Conservation (phyloP, 2,888 invertebrate species). For the Euclidia mi region DNA sequence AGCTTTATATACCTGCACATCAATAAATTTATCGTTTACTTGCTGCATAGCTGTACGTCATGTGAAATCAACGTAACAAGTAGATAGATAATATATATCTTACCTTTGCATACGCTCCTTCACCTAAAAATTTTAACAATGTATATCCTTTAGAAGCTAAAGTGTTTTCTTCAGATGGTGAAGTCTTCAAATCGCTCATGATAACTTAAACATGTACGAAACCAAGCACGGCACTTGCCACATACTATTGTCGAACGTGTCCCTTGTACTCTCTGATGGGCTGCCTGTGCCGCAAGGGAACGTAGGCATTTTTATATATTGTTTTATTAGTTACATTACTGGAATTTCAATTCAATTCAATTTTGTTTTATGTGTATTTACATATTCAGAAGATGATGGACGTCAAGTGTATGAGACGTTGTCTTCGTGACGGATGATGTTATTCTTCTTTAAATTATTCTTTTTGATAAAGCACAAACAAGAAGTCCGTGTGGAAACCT, state of each 20-base stretch:
- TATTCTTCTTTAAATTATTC: constrained; percentile 32
- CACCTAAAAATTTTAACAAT: constrained; percentile 91
- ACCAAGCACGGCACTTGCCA: constrained; percentile 59
- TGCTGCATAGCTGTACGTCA: no score
- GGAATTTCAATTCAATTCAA: no score
- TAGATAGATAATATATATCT: not conserved
- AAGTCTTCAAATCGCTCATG: constrained; percentile 84
- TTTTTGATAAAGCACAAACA: constrained; percentile 3
- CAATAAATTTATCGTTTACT: no score
- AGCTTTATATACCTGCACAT: constrained; percentile 84
- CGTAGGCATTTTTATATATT: constrained; percentile 76
- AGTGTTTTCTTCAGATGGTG: constrained; percentile 85
- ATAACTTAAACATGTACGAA: constrained; percentile 68
- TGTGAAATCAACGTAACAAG: no score
- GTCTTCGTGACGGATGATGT: constrained; percentile 36
- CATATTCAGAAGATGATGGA: constrained; percentile 56
- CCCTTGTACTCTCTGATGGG: constrained; percentile 56
- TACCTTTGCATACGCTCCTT: constrained; percentile 95
- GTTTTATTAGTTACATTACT: constrained; percentile 30
- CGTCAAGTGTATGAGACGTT: constrained; percentile 42
- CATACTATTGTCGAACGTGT: constrained; percentile 55
- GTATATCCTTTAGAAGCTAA: constrained; percentile 90
- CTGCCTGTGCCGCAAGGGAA: constrained; percentile 60
- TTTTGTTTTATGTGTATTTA: no score
- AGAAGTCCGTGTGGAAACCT: no score